Conservation (phyloP, 2,113 vertebrate species). For the Cyphomyrus plagiostoma region DNA sequence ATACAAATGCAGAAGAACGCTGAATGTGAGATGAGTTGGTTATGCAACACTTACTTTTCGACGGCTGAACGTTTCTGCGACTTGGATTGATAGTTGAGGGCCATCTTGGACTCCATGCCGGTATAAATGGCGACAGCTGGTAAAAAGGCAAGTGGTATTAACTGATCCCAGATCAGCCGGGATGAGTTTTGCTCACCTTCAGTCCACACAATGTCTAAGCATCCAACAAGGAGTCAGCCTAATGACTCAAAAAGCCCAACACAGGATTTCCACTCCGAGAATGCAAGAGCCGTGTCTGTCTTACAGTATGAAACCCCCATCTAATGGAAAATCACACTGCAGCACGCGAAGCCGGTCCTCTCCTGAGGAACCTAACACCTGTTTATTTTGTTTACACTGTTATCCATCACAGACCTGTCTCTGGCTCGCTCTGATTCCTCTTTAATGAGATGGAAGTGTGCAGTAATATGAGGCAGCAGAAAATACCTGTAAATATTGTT, state of each 20-base stretch:
- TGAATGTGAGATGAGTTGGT: not conserved
- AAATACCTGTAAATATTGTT: not conserved
- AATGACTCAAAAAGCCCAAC: not conserved
- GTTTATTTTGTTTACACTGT: not conserved
- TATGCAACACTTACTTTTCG: constrained; percentile 79
- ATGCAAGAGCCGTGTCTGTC: not conserved
- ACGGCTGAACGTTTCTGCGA: constrained; percentile 97
- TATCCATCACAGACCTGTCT: not conserved
- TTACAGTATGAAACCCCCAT: not conserved
- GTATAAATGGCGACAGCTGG: constrained; percentile 93
- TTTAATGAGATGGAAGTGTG: not conserved
- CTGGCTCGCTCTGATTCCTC: not conserved
- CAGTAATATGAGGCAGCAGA: not conserved
- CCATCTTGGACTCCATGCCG: constrained; percentile 99
- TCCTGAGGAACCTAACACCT: not conserved
- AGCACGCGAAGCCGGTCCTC: not conserved
- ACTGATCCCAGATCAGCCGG: not conserved
- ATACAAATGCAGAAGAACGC: not conserved
- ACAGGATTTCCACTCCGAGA: not conserved
- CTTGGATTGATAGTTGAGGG: constrained; percentile 94
- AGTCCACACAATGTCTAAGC: not conserved
- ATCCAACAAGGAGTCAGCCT: not conserved
- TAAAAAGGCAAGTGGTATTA: constrained; percentile 33
- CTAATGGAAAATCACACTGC: not conserved
- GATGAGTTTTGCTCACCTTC: not conserved